Conservation (phyloP, 2,888 invertebrate genomes). For the Matsumyia berberina region DNA sequence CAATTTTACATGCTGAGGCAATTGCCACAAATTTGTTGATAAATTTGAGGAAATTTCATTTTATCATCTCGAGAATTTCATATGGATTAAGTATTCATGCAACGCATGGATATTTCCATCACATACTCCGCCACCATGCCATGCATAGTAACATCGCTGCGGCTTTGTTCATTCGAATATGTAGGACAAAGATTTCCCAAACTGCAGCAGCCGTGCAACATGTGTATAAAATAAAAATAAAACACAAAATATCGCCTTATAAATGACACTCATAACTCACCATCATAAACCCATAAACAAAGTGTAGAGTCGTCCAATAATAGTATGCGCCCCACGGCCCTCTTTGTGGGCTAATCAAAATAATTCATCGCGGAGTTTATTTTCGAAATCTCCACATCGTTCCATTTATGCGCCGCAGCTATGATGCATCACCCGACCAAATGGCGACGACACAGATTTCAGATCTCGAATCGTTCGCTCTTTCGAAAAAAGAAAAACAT, state of each 20-base stretch:
- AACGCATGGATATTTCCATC: slow-evolving; percentile 25
- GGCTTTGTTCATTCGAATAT: slow-evolving; percentile 23
- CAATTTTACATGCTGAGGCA: slow-evolving; percentile 53
- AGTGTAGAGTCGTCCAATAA: slow-evolving; percentile 60
- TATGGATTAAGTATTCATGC: slow-evolving; percentile 46
- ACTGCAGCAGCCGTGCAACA: slow-evolving; percentile 69
- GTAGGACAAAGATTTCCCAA: slow-evolving; percentile 63
- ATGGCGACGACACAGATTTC: slow-evolving; percentile 70
- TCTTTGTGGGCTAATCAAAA: slow-evolving; percentile 66
- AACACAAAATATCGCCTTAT: slow-evolving; percentile 47
- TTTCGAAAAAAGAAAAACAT: slow-evolving; percentile 5
- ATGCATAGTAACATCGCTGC: slow-evolving; percentile 16
- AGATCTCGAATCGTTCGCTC: slow-evolving; percentile 35
- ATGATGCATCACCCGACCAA: slow-evolving; percentile 67
- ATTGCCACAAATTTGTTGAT: slow-evolving; percentile 41
- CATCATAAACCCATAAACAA: slow-evolving; percentile 70
- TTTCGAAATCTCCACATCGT: slow-evolving; percentile 56
- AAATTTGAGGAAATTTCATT: slow-evolving; percentile 27
- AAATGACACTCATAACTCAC: slow-evolving; percentile 61
- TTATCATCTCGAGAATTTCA: slow-evolving; percentile 54
- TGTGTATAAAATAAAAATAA: slow-evolving; percentile 64
- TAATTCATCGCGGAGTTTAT: slow-evolving; percentile 65
- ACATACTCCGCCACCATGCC: slow-evolving; percentile 17
- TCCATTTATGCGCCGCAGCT: slow-evolving; percentile 19
- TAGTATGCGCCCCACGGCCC: slow-evolving; percentile 17